Evolutionary conservation across 2,888 invertebrate species (phyloP).

Genomic region (Dysmachus trigonus): DNA sequence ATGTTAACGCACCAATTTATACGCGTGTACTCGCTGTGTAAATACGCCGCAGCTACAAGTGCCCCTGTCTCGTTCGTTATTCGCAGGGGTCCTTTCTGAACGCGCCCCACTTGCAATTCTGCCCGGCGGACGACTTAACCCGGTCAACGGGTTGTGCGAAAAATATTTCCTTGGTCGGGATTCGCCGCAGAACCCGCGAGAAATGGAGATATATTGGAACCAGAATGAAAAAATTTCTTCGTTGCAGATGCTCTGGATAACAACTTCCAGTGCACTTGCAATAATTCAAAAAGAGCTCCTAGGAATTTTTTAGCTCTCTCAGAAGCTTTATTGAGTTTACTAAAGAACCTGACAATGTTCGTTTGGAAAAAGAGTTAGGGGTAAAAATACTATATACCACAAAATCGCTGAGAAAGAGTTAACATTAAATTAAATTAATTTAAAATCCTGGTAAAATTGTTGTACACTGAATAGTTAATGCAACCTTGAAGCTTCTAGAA

Average conservation of each 20-base stretch:
- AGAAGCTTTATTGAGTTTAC: background rate
- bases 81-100: background rate
- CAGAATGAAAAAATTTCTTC: background rate
- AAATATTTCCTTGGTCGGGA: background rate
- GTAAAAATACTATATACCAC: too few relatives aligned
- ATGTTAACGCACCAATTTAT: constrained; percentile 30
- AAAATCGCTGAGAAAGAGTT: too few relatives aligned
- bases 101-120: background rate
- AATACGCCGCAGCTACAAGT: constrained; percentile 30
- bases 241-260: background rate
- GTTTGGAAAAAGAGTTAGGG: too few relatives aligned
- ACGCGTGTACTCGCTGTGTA: background rate
- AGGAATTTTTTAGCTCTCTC: background rate
- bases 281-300: background rate
- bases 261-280: background rate
- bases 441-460: too few relatives aligned
- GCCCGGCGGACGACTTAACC: background rate
- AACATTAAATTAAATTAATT: too few relatives aligned
- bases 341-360: background rate
- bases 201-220: background rate
- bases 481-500: too few relatives aligned
- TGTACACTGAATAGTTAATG: too few relatives aligned
- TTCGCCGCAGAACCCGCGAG: background rate
- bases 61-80: background rate
- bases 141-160: background rate